These are phyloP conservation scores for Zaprionus davidi DNA, from an alignment of 1,140 invertebrate genomes.

Conservation along the genomic window DNA sequence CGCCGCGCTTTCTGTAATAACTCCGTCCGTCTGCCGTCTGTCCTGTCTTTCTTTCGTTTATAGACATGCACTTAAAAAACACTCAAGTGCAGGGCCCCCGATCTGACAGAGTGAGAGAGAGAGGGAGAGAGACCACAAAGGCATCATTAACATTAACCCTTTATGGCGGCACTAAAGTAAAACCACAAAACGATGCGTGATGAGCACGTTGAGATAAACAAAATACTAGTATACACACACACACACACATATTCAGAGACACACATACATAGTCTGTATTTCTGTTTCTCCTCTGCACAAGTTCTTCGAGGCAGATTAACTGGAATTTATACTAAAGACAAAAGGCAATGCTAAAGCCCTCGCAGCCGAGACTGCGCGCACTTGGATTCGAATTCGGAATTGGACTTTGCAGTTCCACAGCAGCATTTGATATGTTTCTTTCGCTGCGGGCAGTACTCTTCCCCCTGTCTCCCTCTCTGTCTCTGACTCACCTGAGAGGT, in stretches of 20 bases:
- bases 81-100: slow-evolving; percentile 69
- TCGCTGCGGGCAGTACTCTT: slow-evolving; percentile 37
- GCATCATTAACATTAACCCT: slow-evolving; percentile 80
- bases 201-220: slow-evolving; percentile 82
- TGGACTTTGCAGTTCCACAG: slow-evolving; percentile 14
- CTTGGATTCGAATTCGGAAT: slow-evolving; percentile 16
- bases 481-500: slow-evolving; percentile 52
- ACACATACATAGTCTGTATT: slow-evolving; percentile 16
- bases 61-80: slow-evolving; percentile 81
- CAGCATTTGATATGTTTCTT: slow-evolving; percentile 54
- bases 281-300: slow-evolving; percentile 20
- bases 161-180: slow-evolving; percentile 79
- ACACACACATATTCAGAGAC: neutral
- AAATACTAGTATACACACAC: slow-evolving; percentile 48
- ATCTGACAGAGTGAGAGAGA: slow-evolving; percentile 23
- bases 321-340: slow-evolving; percentile 60
- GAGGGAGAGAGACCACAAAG: slow-evolving; percentile 37
- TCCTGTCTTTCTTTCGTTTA: slow-evolving; percentile 47
- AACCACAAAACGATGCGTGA: slow-evolving; percentile 77
- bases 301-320: slow-evolving; percentile 50
- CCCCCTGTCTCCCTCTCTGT: neutral
- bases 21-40: slow-evolving; percentile 48
- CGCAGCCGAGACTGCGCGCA: slow-evolving; percentile 15
- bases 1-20: slow-evolving; percentile 58
- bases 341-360: slow-evolving; percentile 25